Evolutionary conservation across 1,140 invertebrate species (phyloP).

Genomic region (Chymomyza costata): DNA sequence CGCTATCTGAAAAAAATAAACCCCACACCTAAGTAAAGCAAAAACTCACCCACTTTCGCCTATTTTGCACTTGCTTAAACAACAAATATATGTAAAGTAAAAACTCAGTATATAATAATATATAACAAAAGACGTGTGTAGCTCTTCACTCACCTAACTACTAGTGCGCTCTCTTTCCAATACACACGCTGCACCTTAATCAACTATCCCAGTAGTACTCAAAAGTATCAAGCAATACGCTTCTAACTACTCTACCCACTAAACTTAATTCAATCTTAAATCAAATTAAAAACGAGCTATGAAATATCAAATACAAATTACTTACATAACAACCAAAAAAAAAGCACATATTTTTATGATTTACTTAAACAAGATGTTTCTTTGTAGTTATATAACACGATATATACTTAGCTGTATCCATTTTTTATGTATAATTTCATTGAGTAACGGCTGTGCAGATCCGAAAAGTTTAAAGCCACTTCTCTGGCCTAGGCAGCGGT

Average conservation of each 20-base stretch:
- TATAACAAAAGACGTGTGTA: conserved; percentile 59
- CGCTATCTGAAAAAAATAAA: conserved; percentile 17
- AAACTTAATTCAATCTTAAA: conserved; percentile 52
- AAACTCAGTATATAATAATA: conserved; percentile 34
- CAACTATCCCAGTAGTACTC: conserved; percentile 52
- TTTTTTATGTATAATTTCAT: no score
- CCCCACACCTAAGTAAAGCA: conserved; percentile 3
- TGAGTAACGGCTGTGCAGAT: no score
- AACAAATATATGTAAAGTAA: conserved; percentile 28
- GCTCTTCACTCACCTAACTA: conserved; percentile 53
- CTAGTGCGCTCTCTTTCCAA: conserved; percentile 51
- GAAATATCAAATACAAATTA: conserved; percentile 70
- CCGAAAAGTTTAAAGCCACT: no score
- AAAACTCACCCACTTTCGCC: conserved; percentile 39
- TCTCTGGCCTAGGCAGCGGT: no score
- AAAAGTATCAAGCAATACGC: conserved; percentile 46
- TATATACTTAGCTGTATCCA: no score
- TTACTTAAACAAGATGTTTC: not conserved
- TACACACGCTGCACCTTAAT: conserved; percentile 58
- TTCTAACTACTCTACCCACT: conserved; percentile 48
- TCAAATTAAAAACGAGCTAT: conserved; percentile 60
- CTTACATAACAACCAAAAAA: conserved; percentile 57
- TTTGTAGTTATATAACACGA: not conserved
- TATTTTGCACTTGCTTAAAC: conserved; percentile 58
- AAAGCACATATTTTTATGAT: conserved; percentile 56